These are phyloP conservation scores for Microtus oregoni DNA, from an alignment of 2,113 vertebrate species.

Conservation along the genomic window DNA sequence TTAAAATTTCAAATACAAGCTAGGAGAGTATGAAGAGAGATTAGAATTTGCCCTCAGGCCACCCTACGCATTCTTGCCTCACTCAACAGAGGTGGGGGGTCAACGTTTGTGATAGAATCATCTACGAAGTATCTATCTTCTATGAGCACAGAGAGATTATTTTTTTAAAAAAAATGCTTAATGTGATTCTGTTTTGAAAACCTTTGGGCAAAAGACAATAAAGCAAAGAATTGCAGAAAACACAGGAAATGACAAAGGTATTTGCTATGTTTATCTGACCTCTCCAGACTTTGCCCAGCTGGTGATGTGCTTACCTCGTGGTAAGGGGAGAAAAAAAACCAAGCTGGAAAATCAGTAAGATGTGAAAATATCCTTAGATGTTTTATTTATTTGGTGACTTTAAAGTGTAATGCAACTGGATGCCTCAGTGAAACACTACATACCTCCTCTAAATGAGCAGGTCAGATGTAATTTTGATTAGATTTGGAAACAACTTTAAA, in stretches of 20 bases:
- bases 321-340: neutral
- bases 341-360: neutral
- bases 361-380: neutral
- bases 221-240: slow-evolving; percentile 13
- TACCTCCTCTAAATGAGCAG: neutral
- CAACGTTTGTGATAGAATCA: neutral
- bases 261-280: slow-evolving; percentile 44
- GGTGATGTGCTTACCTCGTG: neutral
- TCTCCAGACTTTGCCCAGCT: neutral
- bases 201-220: neutral
- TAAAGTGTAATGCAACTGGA: neutral
- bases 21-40: neutral
- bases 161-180: slow-evolving; percentile 18
- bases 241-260: neutral
- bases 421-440: slow-evolving; percentile 12
- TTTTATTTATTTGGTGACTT: slow-evolving; percentile 12
- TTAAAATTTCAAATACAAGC: slow-evolving; percentile 17
- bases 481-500: slow-evolving; percentile 14
- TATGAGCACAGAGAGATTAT: neutral
- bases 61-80: neutral
- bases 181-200: slow-evolving; percentile 56
- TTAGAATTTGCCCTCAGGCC: neutral
- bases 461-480: slow-evolving; percentile 42
- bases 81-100: neutral
- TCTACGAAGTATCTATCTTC: neutral